These are phyloP conservation scores for Gnatocerus cornutus DNA, from an alignment of 2,888 invertebrate species.

Conservation along the genomic window DNA sequence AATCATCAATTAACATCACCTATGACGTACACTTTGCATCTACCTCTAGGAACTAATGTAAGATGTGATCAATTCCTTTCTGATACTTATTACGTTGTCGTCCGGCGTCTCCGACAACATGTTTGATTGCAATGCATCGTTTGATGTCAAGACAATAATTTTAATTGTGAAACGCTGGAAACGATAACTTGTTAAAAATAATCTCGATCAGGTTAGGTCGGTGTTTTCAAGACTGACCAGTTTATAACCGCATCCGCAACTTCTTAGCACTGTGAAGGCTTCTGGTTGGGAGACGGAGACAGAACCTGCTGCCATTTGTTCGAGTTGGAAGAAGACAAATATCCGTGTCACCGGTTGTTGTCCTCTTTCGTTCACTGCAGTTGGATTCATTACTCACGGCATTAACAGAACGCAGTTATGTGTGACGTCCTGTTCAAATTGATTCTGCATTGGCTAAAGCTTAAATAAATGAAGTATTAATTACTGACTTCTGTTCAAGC, in stretches of 20 bases:
- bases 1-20: conserved; percentile 42
- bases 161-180: conserved; percentile 44
- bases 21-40: conserved; percentile 25
- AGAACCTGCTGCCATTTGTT: conserved; percentile 28
- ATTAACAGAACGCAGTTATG: conserved; percentile 42
- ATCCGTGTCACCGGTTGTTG: conserved; percentile 47
- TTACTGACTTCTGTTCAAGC: background rate
- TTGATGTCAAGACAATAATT: conserved; percentile 24
- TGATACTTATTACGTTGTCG: conserved; percentile 3
- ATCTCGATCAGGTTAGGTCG: conserved; percentile 41
- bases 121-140: conserved; percentile 32
- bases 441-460: conserved; percentile 7
- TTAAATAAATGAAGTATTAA: conserved; percentile 3
- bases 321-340: conserved; percentile 31
- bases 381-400: conserved; percentile 35
- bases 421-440: conserved; percentile 37
- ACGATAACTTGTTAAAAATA: conserved; percentile 42
- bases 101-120: conserved; percentile 19
- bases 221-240: conserved; percentile 47
- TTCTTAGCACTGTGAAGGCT: conserved; percentile 37
- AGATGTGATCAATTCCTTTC: conserved; percentile 17
- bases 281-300: conserved; percentile 23
- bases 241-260: conserved; percentile 49
- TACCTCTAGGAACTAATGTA: conserved; percentile 3
- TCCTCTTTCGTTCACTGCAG: conserved; percentile 42